Evolutionary conservation across 2,113 vertebrate genomes (phyloP).

Genomic region (Xenopus borealis): DNA sequence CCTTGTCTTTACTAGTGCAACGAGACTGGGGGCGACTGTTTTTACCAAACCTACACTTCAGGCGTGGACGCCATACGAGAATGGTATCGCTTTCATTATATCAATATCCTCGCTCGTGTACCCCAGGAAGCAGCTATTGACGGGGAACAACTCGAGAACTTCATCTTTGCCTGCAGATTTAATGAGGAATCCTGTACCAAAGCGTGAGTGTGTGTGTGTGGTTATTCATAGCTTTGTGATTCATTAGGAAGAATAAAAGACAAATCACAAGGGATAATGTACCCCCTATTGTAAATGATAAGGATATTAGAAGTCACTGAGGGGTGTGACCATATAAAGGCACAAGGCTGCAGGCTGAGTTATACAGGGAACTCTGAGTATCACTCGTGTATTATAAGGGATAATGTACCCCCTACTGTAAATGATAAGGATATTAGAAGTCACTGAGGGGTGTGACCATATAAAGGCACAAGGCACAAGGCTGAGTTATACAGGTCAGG

Average conservation of each 20-base stretch:
- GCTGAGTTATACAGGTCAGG: no score
- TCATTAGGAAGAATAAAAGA: neutral
- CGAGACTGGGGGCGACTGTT: constrained; percentile 67
- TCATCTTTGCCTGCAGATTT: constrained; percentile 73
- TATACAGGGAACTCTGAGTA: no score
- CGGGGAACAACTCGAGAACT: constrained; percentile 65
- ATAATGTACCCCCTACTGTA: no score
- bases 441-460: no score
- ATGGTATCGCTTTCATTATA: constrained; percentile 78
- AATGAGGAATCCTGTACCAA: constrained; percentile 69
- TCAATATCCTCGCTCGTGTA: constrained; percentile 69
- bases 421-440: no score
- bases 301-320: no score
- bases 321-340: no score
- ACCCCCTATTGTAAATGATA: no score
- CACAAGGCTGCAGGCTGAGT: no score
- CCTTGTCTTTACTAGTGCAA: constrained; percentile 61
- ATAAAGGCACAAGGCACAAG: no score
- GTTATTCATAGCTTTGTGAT: neutral
- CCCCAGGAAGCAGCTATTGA: constrained; percentile 51
- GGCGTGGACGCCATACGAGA: constrained; percentile 73
- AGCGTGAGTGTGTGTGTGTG: constrained; percentile 62
- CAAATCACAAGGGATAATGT: no score
- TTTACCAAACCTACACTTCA: constrained; percentile 70
- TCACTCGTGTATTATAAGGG: no score